Evolutionary conservation across 1,140 invertebrate species (phyloP).

Genomic region (Globodera rostochiensis): DNA sequence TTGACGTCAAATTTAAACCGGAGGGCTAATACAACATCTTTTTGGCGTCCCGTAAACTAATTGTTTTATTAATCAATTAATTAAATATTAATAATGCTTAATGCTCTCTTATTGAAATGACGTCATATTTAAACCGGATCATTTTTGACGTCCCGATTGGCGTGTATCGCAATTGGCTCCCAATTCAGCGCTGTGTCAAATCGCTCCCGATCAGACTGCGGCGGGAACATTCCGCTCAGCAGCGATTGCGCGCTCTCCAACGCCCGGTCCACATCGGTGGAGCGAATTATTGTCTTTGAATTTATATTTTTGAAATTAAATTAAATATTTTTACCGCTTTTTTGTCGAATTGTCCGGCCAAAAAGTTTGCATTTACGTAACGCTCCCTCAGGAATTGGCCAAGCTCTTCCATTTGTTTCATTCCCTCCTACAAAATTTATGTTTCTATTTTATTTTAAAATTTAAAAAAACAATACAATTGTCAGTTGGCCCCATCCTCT

Average conservation of each 20-base stretch:
- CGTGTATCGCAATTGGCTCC: slow-evolving; percentile 43
- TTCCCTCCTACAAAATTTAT: not conserved
- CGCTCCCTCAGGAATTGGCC: slow-evolving; percentile 15
- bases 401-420: slow-evolving; percentile 21
- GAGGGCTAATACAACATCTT: too few relatives aligned
- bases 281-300: slow-evolving; percentile 38
- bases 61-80: too few relatives aligned
- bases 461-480: slow-evolving; percentile 15
- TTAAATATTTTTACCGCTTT: not conserved
- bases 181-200: slow-evolving; percentile 35
- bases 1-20: too few relatives aligned
- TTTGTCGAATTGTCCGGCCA: not conserved
- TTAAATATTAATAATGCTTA: too few relatives aligned
- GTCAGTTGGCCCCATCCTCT: slow-evolving; percentile 32
- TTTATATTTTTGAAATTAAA: not conserved
- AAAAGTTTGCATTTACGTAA: slow-evolving; percentile 1
- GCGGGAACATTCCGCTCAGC: slow-evolving; percentile 34
- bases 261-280: slow-evolving; percentile 35
- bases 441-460: not conserved
- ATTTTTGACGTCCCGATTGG: not conserved
- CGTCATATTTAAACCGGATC: slow-evolving; percentile 18
- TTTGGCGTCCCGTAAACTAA: too few relatives aligned
- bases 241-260: slow-evolving; percentile 39
- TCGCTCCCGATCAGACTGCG: slow-evolving; percentile 10
- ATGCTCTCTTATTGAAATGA: too few relatives aligned